Evolutionary conservation across 2,888 invertebrate genomes (phyloP).

Genomic region (Dynastes tityus): DNA sequence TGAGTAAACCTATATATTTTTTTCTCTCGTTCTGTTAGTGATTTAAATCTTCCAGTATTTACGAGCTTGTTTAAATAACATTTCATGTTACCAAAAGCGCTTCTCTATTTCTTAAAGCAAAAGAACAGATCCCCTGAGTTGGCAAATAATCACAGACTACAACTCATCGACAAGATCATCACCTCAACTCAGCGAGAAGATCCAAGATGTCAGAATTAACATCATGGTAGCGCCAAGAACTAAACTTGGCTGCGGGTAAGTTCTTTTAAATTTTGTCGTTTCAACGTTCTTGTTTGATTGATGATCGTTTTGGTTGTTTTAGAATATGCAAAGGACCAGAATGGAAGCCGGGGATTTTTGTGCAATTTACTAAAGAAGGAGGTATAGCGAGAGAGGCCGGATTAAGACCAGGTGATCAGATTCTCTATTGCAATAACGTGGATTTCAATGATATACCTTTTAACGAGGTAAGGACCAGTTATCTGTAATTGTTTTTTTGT

Average conservation of each 20-base stretch:
- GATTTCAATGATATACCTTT: conserved; percentile 85
- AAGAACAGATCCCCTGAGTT: conserved; percentile 84
- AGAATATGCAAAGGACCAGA: conserved; percentile 90
- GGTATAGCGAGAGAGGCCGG: conserved; percentile 92
- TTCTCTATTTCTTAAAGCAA: conserved; percentile 72
- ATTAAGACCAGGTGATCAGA: conserved; percentile 91
- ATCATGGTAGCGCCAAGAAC: conserved; percentile 87
- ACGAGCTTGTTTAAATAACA: neutral
- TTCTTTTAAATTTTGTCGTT: conserved; percentile 46
- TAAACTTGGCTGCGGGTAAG: conserved; percentile 88
- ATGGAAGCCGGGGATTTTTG: conserved; percentile 90
- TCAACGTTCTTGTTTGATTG: neutral
- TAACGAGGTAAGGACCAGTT: conserved; percentile 77
- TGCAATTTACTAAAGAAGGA: conserved; percentile 91
- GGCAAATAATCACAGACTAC: conserved; percentile 83
- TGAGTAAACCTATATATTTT: too few species aligned
- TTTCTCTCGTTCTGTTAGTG: too few species aligned
- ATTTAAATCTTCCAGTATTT: too few species aligned
- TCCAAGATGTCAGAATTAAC: conserved; percentile 81
- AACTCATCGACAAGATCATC: conserved; percentile 73
- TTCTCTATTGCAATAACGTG: conserved; percentile 90
- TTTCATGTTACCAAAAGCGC: neutral
- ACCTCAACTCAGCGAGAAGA: conserved; percentile 73
- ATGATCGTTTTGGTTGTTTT: neutral
- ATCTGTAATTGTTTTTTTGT: neutral